Conservation (phyloP, 2,888 invertebrate species). For the Podabrus alpinus region DNA sequence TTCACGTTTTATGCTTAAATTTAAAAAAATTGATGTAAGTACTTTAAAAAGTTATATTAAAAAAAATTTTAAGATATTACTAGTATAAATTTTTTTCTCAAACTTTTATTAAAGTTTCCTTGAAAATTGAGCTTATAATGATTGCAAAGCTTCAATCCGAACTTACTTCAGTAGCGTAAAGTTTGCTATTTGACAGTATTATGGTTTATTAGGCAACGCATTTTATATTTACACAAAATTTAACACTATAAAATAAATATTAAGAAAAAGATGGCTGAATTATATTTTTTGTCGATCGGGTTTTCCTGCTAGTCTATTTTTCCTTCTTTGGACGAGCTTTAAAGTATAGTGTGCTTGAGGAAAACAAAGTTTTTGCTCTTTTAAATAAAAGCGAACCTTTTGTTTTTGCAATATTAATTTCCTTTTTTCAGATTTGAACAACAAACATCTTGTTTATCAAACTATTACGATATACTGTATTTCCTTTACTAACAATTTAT, state of each 20-base stretch:
- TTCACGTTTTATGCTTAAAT: background rate
- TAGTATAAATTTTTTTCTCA: background rate
- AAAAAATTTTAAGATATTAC: background rate
- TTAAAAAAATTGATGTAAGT: background rate
- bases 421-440: background rate
- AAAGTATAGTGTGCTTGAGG: background rate
- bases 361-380: background rate
- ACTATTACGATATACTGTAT: background rate
- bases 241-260: background rate
- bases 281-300: background rate
- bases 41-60: background rate
- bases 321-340: background rate
- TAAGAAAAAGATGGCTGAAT: background rate
- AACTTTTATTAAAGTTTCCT: background rate
- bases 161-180: background rate
- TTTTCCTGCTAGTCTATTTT: background rate
- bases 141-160: background rate
- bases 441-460: background rate
- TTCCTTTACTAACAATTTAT: background rate
- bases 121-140: background rate
- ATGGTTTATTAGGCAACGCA: background rate
- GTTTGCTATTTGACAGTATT: background rate
- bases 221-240: background rate
- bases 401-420: background rate
- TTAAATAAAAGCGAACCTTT: background rate